Evolutionary conservation across 2,113 vertebrate genomes (phyloP).

Genomic region (Eulemur rufifrons): DNA sequence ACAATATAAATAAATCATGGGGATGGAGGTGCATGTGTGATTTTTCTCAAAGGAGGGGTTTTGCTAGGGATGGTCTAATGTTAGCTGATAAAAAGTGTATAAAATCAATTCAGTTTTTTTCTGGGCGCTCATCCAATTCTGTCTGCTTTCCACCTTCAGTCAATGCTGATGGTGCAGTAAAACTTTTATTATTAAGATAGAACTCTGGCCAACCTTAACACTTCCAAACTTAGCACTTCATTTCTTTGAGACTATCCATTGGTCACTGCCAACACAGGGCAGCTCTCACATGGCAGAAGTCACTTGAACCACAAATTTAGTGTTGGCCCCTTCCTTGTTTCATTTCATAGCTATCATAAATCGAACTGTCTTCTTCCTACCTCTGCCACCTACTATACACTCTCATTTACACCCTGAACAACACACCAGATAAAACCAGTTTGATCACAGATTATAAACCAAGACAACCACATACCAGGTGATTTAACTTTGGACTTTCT

Average conservation of each 20-base stretch:
- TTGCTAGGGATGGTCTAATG: background rate
- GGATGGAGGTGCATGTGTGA: background rate
- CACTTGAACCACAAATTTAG: background rate
- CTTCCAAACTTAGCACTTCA: background rate
- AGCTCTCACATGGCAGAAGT: background rate
- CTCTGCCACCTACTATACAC: background rate
- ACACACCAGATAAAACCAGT: background rate
- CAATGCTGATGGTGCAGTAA: background rate
- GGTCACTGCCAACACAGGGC: background rate
- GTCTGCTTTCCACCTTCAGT: background rate
- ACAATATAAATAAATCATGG: background rate
- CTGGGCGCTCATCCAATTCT: background rate
- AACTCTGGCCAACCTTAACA: background rate
- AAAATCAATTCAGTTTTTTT: background rate
- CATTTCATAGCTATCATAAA: background rate
- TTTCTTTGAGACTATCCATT: background rate
- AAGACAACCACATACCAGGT: background rate
- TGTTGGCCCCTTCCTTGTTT: slow-evolving; percentile 17
- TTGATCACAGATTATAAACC: background rate
- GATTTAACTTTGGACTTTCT: slow-evolving; percentile 56
- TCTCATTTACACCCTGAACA: slow-evolving; percentile 3
- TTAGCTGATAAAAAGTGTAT: background rate
- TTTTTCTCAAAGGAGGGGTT: background rate
- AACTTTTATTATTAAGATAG: background rate
- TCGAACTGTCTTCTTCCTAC: slow-evolving; percentile 30